Evolutionary conservation across 2,113 vertebrate species (phyloP).

Genomic region (Daboia siamensis): DNA sequence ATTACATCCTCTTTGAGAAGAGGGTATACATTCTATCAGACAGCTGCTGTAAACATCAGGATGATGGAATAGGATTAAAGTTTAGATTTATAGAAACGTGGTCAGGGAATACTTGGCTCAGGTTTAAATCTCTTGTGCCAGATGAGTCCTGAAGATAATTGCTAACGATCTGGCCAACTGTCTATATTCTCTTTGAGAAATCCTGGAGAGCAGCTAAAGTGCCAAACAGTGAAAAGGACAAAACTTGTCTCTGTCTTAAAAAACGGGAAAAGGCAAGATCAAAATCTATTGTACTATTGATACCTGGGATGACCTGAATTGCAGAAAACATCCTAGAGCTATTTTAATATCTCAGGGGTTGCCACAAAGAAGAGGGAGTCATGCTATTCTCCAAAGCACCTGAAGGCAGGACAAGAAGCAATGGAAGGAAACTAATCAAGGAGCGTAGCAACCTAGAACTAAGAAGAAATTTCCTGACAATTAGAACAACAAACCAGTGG

Average conservation of each 20-base stretch:
- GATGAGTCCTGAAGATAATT: background rate
- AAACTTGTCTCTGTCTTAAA: background rate
- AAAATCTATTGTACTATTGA: background rate
- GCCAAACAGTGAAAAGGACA: background rate
- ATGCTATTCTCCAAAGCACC: no score
- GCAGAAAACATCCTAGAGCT: background rate
- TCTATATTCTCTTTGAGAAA: background rate
- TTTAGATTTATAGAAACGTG: background rate
- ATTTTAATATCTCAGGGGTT: background rate
- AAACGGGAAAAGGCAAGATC: background rate
- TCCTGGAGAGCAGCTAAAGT: background rate
- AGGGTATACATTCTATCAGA: background rate
- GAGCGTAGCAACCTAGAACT: no score
- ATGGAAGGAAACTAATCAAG: no score
- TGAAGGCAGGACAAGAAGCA: no score
- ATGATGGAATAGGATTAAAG: background rate
- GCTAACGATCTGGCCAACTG: background rate
- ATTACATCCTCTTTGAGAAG: background rate
- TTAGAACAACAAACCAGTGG: no score
- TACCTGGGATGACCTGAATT: background rate
- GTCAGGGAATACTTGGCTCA: background rate
- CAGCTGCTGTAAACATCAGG: background rate
- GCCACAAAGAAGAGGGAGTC: no score
- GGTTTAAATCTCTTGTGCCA: background rate
- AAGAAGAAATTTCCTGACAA: no score